phyloP scores from a whole-genome alignment of 2,797 vertebrate genomes.

The Gymnodraco acuticeps region DNA sequence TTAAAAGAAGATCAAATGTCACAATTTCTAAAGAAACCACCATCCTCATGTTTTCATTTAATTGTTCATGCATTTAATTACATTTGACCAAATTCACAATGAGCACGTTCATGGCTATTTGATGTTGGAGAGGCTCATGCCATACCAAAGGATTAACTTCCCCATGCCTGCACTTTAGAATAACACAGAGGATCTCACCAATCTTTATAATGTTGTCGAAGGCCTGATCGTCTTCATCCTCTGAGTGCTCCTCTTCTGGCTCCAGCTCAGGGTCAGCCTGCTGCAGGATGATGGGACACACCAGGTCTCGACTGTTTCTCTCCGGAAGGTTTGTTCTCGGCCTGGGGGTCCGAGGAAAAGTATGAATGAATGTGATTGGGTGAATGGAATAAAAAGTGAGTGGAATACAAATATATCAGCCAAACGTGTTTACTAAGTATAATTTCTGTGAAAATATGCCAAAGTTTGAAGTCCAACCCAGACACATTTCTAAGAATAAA shows the following conservation, averaged over 20 bases:
- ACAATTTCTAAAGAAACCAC: too few species aligned
- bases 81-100: not conserved
- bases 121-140: not conserved
- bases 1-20: too few species aligned
- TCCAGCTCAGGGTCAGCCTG: not conserved
- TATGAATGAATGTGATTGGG: not conserved
- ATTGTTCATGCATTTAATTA: not conserved
- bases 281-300: conserved; percentile 5
- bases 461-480: too few species aligned
- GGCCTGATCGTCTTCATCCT: not conserved
- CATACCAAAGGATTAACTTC: not conserved
- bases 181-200: not conserved
- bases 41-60: too few species aligned
- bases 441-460: not conserved
- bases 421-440: not conserved
- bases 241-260: not conserved
- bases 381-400: not conserved
- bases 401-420: not conserved
- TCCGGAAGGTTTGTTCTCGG: not conserved
- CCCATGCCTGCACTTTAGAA: not conserved
- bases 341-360: not conserved
- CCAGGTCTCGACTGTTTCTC: not conserved
- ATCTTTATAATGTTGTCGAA: conserved; percentile 1
- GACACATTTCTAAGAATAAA: too few species aligned
- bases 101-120: not conserved